Base-by-base conservation (phyloP, 2,888 invertebrate genomes). In the Schizotus pectinicornis region DNA sequence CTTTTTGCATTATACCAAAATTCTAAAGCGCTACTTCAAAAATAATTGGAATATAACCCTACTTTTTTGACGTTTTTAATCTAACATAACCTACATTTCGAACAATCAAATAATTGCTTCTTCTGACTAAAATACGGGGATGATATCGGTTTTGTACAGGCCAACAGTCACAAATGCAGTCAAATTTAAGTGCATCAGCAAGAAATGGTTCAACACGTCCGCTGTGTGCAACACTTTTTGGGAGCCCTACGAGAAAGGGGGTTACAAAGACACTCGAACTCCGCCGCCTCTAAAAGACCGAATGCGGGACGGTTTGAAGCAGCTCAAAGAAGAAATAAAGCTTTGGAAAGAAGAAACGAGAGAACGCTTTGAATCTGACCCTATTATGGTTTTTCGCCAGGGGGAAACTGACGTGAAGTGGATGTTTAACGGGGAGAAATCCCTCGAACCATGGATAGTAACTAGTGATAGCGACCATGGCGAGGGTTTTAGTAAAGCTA, bases 401-500 rank as follows among this genome's bases (percentile, higher is more conserved):
- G 87, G 86, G 81, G 92, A 93, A 80, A 86, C 86, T 3, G 91
- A 93, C 70, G 78, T 90, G 32, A 72, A 87, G 1, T 94, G 90
- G 86, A 85, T 85, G 69, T 94, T 95, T 77, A 75, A 81, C 56
- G 81, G 84, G 35, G 81, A 83, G 0, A 79, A 84, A 13, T 83
- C 84, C 0, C 69, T 94, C 2, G 82, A 90, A 1, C 81, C 87
- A 37, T 95, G 92, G 86, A 79, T 88, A 9, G 84, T 88, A 0
- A 90, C 92, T 0, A 80, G 85, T 50, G 97, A 97, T 75, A 87
- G 85, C 58, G 94, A 95, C 78, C 89, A 92, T 71, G 85, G 86
- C 55, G 87, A 92, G 74, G 96, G 96, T 0, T 86, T 82, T 72
- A 95, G 94, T 75, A 78, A 69, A 32, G 89, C 89, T 55, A 78